Conservation (phyloP, 2,797 vertebrate species). For the Kryptopterus vitreolus region DNA sequence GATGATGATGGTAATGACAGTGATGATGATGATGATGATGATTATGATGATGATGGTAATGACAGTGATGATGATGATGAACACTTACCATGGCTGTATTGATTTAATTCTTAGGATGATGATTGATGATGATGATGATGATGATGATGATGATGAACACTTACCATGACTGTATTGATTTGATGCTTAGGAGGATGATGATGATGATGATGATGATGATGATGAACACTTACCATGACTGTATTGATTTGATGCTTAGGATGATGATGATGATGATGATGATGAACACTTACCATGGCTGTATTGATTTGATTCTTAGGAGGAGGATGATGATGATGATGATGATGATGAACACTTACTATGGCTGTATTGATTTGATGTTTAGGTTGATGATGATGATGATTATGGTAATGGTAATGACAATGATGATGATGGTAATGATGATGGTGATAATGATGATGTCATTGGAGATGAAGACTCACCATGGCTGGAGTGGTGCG, state of each 20-base stretch:
- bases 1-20: too few species aligned
- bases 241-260: constrained; percentile 79
- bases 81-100: too few species aligned
- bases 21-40: too few species aligned
- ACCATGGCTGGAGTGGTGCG: background rate
- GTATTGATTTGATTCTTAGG: background rate
- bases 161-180: constrained; percentile 87
- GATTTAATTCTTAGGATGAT: too few species aligned
- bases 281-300: background rate
- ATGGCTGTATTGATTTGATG: background rate
- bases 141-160: constrained; percentile 40
- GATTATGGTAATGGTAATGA: background rate
- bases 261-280: background rate
- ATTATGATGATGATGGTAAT: too few species aligned
- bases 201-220: constrained; percentile 61
- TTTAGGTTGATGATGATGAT: background rate
- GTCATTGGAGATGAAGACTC: background rate
- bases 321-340: background rate
- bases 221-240: constrained; percentile 80
- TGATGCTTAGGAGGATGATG: constrained; percentile 84
- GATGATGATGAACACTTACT: too few species aligned
- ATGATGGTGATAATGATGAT: background rate
- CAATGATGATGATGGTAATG: too few species aligned
- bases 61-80: background rate
- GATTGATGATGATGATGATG: background rate